Percentiles rank a stretch among this genome's conserved stretches.
Conservation (phyloP, 2,888 invertebrate genomes). For the Drosophila sordidula region DNA sequence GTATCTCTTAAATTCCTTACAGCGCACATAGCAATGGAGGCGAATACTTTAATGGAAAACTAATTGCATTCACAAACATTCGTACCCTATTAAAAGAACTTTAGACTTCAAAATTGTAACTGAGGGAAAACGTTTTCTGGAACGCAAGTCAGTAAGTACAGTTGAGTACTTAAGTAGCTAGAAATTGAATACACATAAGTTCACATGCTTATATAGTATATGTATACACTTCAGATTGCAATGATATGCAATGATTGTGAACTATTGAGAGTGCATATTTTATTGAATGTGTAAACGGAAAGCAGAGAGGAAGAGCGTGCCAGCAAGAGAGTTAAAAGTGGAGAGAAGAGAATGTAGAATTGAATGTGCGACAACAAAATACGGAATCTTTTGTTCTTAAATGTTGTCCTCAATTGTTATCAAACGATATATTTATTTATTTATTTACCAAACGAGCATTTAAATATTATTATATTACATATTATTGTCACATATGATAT, state of each 20-base stretch:
- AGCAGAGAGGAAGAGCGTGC: neutral
- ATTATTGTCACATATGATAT: slow-evolving; percentile 42
- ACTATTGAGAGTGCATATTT: slow-evolving; percentile 69
- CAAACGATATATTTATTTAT: slow-evolving; percentile 68
- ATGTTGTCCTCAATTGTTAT: slow-evolving; percentile 77
- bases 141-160: slow-evolving; percentile 28
- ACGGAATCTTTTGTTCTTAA: slow-evolving; percentile 76
- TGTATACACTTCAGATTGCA: slow-evolving; percentile 25
- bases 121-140: slow-evolving; percentile 14
- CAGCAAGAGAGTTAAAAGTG: neutral
- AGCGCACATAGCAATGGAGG: neutral
- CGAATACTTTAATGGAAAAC: too few relatives aligned
- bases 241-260: slow-evolving; percentile 53
- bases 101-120: slow-evolving; percentile 1
- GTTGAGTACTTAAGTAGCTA: slow-evolving; percentile 52
- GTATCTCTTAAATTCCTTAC: too few relatives aligned
- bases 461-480: slow-evolving; percentile 52
- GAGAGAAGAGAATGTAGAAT: slow-evolving; percentile 12
- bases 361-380: slow-evolving; percentile 68
- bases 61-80: too few relatives aligned
- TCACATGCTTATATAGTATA: slow-evolving; percentile 21
- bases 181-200: slow-evolving; percentile 38
- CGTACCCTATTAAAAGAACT: too few relatives aligned
- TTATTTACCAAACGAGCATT: slow-evolving; percentile 69
- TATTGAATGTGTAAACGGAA: slow-evolving; percentile 70